These are phyloP conservation scores for Hemicordylus capensis DNA, from an alignment of 2,113 vertebrate species.

Conservation along the genomic window DNA sequence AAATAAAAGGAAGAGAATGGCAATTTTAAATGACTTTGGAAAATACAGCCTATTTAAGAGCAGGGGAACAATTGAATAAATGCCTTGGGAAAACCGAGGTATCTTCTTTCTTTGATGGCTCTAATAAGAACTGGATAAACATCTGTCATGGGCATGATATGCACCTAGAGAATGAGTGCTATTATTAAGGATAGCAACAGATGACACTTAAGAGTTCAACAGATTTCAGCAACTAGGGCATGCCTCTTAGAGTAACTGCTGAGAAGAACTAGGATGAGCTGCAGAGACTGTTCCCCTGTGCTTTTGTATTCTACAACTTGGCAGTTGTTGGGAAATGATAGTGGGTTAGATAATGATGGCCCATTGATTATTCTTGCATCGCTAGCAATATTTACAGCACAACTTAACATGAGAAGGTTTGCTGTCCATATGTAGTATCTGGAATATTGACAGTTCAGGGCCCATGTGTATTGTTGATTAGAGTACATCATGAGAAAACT, in stretches of 20 bases:
- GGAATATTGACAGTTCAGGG: not conserved
- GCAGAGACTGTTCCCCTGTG: not conserved
- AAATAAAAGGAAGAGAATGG: too few relatives aligned
- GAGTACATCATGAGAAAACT: constrained; percentile 16
- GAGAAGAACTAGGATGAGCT: not conserved
- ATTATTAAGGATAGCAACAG: too few relatives aligned
- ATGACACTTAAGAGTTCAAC: not conserved
- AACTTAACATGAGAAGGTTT: not conserved
- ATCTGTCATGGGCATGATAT: too few relatives aligned
- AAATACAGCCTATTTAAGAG: too few relatives aligned
- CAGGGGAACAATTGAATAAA: too few relatives aligned
- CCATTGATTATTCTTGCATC: not conserved
- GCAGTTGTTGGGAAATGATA: not conserved
- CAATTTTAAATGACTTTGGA: too few relatives aligned
- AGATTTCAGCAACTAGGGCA: not conserved
- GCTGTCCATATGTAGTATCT: not conserved
- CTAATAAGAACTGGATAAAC: too few relatives aligned
- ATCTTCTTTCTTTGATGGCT: too few relatives aligned
- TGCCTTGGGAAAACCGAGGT: too few relatives aligned
- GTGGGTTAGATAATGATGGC: not conserved
- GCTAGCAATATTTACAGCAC: not conserved
- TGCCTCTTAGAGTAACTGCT: not conserved
- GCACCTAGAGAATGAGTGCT: too few relatives aligned
- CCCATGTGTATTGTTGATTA: constrained; percentile 19
- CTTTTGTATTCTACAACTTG: not conserved